Base-by-base conservation (phyloP, 2,113 vertebrate species). In the Hystrix cristata region DNA sequence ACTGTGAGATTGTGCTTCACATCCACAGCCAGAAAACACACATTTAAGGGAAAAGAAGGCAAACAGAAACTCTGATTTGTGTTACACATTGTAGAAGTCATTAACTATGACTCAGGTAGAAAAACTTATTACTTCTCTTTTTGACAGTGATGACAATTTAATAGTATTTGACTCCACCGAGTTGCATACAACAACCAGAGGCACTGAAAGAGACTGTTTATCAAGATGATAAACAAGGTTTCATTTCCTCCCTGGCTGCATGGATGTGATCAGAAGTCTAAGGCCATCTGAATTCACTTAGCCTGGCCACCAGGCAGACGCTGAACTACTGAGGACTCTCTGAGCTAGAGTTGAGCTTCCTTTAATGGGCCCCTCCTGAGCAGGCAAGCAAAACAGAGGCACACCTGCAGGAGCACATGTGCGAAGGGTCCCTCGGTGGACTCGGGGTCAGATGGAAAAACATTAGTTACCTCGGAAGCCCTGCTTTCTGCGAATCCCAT, bases 161-260 rank as follows among this genome's bases (percentile, higher is more conserved):
- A 99, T 98, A 97, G 97, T 96, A 98, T 99, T 98, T 98, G 98
- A 98, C 97, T 98, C 98, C 87, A 83, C 98, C 60, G 80, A 97
- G 97, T 98, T 98, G 98, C 98, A 98, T 87, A 93, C 95, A 98
- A 96, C 71, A 55, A 98, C 98, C 97, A 55, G 97, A 98, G 97
- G 98, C 98, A 98, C 60, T 97, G 98, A 98, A 97, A 96, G 94
- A 90, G 95, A 94, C 31, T 97, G 98, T 99, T 98, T 98, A 98
- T 99, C 98, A 99, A 98, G 98, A 98, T 98, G 99, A 99, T 98
- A 98, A 99, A 99, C 98, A 98, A 98, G 98, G 97, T 98, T 98
- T 98, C 97, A 97, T 98, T 98, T 98, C 92, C 86, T 98, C 74
- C 96, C 97, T 98, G 98, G 98, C 97, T 98, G 97, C 97, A 95